phyloP scores from a whole-genome alignment of 2,888 invertebrate species.

The Drosophila peninsularis region DNA sequence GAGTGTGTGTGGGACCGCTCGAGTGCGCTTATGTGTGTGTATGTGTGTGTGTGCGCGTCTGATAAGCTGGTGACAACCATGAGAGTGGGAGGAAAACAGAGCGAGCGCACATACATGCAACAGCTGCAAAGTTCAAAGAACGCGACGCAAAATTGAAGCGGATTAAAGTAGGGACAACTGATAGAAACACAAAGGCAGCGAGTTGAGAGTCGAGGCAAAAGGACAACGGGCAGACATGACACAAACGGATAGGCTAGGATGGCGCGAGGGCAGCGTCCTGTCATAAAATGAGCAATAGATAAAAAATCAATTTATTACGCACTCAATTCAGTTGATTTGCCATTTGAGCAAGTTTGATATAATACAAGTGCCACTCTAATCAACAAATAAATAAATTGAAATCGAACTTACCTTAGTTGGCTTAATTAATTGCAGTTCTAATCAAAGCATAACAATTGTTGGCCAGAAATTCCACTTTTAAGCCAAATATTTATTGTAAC shows the following conservation, averaged over 20 bases:
- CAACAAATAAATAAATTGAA: constrained; percentile 21
- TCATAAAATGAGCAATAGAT: constrained; percentile 28
- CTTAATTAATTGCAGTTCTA: constrained; percentile 14
- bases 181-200: neutral
- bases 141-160: constrained; percentile 57
- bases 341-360: too few relatives aligned
- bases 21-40: too few relatives aligned
- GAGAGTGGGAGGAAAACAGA: neutral
- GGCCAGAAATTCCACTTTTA: neutral
- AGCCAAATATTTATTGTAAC: neutral
- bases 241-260: constrained; percentile 7
- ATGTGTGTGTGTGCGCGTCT: constrained; percentile 9
- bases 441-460: neutral
- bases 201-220: too few relatives aligned
- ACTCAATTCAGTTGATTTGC: constrained; percentile 32
- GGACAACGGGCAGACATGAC: neutral
- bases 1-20: constrained; percentile 12
- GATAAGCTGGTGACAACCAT: constrained; percentile 32
- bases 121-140: constrained; percentile 70
- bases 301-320: constrained; percentile 34
- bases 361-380: constrained; percentile 21
- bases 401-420: constrained; percentile 16
- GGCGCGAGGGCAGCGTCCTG: constrained; percentile 11
- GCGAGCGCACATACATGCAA: constrained; percentile 1
- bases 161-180: constrained; percentile 43